Evolutionary conservation across 2,113 vertebrate species (phyloP).

Genomic region (Rhinolophus sinicus): DNA sequence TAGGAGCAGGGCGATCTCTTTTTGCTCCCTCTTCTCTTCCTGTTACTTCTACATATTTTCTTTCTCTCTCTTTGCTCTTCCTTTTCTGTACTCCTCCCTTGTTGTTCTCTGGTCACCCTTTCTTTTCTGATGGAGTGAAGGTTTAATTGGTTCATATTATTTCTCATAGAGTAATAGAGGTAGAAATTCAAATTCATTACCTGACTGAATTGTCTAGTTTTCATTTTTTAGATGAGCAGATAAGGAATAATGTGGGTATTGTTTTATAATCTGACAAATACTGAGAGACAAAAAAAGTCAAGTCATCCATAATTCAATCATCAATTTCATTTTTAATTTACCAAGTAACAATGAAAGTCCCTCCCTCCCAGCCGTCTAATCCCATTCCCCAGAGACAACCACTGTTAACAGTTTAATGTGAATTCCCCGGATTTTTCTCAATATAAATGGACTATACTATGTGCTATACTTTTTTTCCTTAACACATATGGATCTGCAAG

Average conservation of each 20-base stretch:
- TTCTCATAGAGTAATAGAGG: neutral
- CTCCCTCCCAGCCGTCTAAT: neutral
- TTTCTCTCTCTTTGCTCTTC: neutral
- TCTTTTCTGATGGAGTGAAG: constrained; percentile 11
- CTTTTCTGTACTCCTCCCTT: neutral
- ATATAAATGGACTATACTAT: neutral
- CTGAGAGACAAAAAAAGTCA: neutral
- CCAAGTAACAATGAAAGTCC: constrained; percentile 3
- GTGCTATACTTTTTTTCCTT: neutral
- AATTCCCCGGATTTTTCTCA: constrained; percentile 39
- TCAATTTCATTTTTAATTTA: constrained; percentile 38
- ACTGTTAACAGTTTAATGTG: constrained; percentile 1
- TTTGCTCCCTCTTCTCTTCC: neutral
- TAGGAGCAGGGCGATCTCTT: neutral
- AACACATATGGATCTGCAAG: neutral
- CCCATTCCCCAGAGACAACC: neutral
- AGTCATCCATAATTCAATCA: constrained; percentile 5
- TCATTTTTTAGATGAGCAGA: constrained; percentile 30
- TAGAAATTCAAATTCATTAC: constrained; percentile 41
- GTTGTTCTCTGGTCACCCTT: neutral
- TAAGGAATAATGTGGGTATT: neutral
- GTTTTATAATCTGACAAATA: constrained; percentile 19
- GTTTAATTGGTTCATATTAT: neutral
- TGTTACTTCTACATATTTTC: neutral
- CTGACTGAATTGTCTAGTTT: neutral